phyloP scores from a whole-genome alignment of 2,113 vertebrate species.

The human region DNA sequence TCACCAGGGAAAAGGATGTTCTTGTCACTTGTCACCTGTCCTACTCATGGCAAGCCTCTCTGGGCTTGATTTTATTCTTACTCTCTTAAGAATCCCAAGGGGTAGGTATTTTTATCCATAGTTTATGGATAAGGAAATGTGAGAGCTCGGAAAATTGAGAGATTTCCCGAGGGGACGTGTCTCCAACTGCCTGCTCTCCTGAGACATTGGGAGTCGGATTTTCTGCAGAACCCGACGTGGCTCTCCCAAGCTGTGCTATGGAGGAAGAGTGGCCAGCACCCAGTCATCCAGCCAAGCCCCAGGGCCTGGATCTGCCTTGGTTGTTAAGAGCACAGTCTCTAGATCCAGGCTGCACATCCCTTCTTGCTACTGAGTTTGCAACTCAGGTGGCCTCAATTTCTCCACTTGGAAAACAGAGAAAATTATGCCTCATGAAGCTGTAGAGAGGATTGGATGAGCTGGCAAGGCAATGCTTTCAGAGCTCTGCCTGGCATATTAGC shows the following conservation, averaged over 20 bases:
- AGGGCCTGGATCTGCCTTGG: neutral
- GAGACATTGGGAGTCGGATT: neutral
- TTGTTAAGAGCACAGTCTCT: neutral
- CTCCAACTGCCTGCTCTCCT: neutral
- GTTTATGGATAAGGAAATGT: neutral
- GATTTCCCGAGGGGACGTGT: neutral
- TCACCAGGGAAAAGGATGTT: neutral
- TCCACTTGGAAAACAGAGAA: too few relatives aligned
- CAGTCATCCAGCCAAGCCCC: too few relatives aligned
- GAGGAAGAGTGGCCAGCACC: neutral
- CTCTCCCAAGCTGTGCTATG: neutral
- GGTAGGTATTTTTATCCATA: neutral
- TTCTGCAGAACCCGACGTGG: rapidly evolving
- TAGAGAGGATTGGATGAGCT: neutral
- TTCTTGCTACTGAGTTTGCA: rapidly evolving
- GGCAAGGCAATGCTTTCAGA: neutral
- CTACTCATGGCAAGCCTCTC: neutral
- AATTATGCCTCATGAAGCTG: neutral
- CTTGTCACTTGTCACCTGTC: neutral
- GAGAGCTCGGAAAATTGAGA: neutral
- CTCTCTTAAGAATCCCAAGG: neutral
- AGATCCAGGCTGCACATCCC: too few relatives aligned
- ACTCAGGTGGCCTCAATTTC: neutral
- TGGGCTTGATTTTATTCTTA: neutral
- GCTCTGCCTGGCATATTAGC: neutral